Conservation (phyloP, 2,113 vertebrate species). For the Carlito syrichta region DNA sequence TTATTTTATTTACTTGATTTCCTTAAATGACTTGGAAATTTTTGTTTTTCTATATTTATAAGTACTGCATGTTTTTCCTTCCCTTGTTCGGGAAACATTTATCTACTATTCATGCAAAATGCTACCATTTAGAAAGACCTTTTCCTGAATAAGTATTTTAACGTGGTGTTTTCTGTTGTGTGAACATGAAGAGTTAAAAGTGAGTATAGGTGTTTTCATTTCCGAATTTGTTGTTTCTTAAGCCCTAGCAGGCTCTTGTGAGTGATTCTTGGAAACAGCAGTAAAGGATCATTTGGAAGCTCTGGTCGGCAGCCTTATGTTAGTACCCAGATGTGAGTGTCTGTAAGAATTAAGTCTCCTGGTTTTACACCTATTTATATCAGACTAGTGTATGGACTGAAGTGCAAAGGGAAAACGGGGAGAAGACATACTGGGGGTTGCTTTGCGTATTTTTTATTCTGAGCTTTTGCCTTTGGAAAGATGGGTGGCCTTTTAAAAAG, state of each 20-base stretch:
- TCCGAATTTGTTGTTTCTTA: slow-evolving; percentile 64
- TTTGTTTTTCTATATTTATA: not conserved
- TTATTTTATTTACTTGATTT: not conserved
- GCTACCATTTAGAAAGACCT: not conserved
- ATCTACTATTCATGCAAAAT: not conserved
- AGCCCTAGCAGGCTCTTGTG: not conserved
- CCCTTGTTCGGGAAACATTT: not conserved
- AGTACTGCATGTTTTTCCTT: not conserved
- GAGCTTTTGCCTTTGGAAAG: too few species aligned
- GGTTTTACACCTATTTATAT: slow-evolving; percentile 64
- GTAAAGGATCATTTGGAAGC: slow-evolving; percentile 69
- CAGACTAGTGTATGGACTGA: slow-evolving; percentile 70
- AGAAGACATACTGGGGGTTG: not conserved
- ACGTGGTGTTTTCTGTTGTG: not conserved
- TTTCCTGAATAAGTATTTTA: slow-evolving; percentile 3
- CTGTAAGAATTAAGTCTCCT: slow-evolving; percentile 75
- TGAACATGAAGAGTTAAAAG: not conserved
- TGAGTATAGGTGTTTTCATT: slow-evolving; percentile 59
- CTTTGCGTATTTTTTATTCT: not conserved
- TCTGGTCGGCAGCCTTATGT: slow-evolving; percentile 70
- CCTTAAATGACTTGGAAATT: too few species aligned
- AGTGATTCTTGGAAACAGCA: slow-evolving; percentile 59
- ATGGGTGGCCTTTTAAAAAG: slow-evolving; percentile 37
- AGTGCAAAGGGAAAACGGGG: slow-evolving; percentile 18
- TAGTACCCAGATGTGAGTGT: slow-evolving; percentile 68